Evolutionary conservation across 92 coral and sea anemone genomes (phyloP), one percentile per base, ranked within the genome.

Genomic region (Siderastrea siderea): DNA sequence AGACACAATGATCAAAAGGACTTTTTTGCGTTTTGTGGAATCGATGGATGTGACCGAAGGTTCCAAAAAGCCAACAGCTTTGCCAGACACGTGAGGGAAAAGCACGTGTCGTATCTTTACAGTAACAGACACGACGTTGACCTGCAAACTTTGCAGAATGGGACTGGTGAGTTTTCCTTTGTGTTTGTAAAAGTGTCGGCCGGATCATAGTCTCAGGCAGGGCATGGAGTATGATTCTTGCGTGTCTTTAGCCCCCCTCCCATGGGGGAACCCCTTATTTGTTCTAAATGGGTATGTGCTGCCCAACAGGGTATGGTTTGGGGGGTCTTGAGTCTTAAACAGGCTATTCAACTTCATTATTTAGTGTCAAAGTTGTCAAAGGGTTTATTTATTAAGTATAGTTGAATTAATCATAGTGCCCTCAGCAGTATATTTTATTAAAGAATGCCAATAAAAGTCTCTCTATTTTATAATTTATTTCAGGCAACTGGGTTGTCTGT

Each of bases 41-140:
- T 71, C 19, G 38, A 83, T 44, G 79, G 68, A 1, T 83, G 76
- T 47, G 57, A 50, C 12, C 38, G 46, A 62, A 44, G 5, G 10
- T 78, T 59, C 47, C 43, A 58, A 55, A 68, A 59, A 68, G 86
- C 86, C 55, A 82, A 82, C 67, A 14, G 67, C 8, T 82, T 82
- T 53, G 17, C 75, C 10, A 68, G 54, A 50, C 86, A 68, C 43
- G 77, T 82, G 47, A 47, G 77, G 8, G 76, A 82, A 44, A 82
- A 82, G 48, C 68, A 52, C 26, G 47, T n/a, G 50, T 38, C 73
- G 43, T 79, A 4, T 63, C 45, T 79, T 1, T 10, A 79, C 84
- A 79, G 77, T 14, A 4, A 47, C 5, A 72, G 58, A n/a, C 17
- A 72, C 9, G 14, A 72, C 59, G 12, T 72, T 12, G 14, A 8